Conservation (phyloP, 1,140 invertebrate species). For the Hermatobates lingyangjiaoensis region DNA sequence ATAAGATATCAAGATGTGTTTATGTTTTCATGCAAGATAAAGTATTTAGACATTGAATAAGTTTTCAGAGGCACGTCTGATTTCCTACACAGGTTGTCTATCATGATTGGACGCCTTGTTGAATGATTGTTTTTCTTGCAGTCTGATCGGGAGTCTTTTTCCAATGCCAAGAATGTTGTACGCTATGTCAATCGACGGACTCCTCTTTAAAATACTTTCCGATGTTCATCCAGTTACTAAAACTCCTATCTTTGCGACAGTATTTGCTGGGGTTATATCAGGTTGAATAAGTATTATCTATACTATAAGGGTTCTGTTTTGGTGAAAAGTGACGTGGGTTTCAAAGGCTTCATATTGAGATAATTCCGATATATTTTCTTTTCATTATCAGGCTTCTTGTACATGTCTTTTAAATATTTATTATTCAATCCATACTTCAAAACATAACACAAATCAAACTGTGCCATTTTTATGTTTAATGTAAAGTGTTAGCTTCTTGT, state of each 20-base stretch:
- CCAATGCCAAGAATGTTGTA: constrained; percentile 67
- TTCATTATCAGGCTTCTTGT: too few relatives aligned
- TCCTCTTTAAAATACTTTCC: constrained; percentile 60
- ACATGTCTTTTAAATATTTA: too few relatives aligned
- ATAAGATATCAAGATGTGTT: not conserved
- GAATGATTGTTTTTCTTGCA: constrained; percentile 20
- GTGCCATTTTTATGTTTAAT: too few relatives aligned
- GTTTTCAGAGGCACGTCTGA: not conserved
- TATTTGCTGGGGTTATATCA: constrained; percentile 15
- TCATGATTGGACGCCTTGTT: not conserved
- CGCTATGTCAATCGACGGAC: constrained; percentile 70
- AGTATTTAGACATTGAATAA: not conserved
- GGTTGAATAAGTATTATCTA: constrained; percentile 10
- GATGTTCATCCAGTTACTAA: constrained; percentile 31
- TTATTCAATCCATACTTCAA: too few relatives aligned
- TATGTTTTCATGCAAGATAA: not conserved
- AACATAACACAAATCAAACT: too few relatives aligned
- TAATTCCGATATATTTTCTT: not conserved
- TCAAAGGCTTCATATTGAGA: not conserved
- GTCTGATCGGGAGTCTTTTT: constrained; percentile 64
- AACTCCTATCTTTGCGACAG: constrained; percentile 18
- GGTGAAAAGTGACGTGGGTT: not conserved
- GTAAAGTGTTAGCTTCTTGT: too few relatives aligned
- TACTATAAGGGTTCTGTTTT: not conserved
- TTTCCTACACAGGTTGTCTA: not conserved